Evolutionary conservation across 2,113 vertebrate species (phyloP).

Genomic region (Zosterops borbonicus): DNA sequence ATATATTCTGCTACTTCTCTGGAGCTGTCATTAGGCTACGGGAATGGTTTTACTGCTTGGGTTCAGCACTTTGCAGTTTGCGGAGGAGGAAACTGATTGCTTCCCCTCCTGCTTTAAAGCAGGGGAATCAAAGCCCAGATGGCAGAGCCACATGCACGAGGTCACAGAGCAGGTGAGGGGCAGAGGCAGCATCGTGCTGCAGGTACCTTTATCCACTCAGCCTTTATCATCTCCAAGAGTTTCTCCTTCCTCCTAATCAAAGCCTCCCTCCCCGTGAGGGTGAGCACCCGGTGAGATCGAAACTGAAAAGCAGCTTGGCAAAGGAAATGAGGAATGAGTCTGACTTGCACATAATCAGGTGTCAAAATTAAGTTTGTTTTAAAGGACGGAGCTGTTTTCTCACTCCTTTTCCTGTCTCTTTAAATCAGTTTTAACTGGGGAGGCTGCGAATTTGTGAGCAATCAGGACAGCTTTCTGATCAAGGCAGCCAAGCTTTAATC

Average conservation of each 20-base stretch:
- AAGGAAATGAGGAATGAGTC: background rate
- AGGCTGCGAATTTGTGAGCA: background rate
- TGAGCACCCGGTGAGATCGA: background rate
- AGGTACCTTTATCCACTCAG: rapidly evolving
- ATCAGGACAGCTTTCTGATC: background rate
- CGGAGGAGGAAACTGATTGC: background rate
- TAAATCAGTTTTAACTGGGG: background rate
- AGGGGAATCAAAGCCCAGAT: background rate
- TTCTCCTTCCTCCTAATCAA: background rate
- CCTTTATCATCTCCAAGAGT: background rate
- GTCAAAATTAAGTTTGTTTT: background rate
- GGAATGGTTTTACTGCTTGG: background rate
- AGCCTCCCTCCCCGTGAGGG: background rate
- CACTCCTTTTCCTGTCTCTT: background rate
- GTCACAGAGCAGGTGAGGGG: background rate
- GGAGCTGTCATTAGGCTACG: background rate
- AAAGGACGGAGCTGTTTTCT: background rate
- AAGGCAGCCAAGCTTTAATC: constrained; percentile 17
- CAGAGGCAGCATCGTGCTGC: background rate
- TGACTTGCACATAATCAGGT: background rate
- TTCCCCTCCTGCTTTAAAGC: background rate
- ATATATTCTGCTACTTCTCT: background rate
- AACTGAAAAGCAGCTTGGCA: background rate
- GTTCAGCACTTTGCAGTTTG: background rate
- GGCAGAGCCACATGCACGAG: background rate